A percentile compares a stretch with the other conserved stretches of the same genome.
Evolutionary conservation across 2,888 invertebrate genomes (phyloP).

Genomic region (Nomada hirtipes): DNA sequence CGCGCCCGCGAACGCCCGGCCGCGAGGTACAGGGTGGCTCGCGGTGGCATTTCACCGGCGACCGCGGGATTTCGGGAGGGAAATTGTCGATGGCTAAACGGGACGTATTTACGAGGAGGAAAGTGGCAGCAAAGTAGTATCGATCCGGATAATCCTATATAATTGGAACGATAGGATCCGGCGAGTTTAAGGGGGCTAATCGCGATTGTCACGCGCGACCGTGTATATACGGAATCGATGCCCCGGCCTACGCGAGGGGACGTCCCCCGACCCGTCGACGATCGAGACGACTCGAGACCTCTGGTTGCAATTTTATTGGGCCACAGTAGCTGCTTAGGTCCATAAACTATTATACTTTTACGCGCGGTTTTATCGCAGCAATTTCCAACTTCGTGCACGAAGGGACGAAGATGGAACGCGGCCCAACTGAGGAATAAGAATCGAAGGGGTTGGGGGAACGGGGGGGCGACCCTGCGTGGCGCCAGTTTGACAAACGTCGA

Average conservation of each 20-base stretch:
- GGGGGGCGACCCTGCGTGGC: slow-evolving; percentile 2
- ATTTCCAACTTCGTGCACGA: slow-evolving; percentile 57
- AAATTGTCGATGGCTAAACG: slow-evolving; percentile 51
- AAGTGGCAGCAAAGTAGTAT: slow-evolving; percentile 53
- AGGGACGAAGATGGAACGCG: slow-evolving; percentile 31
- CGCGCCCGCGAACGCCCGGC: not conserved
- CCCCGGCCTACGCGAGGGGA: slow-evolving; percentile 1
- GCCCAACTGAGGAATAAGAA: slow-evolving; percentile 31
- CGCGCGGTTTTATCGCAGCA: slow-evolving; percentile 69
- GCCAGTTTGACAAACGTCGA: slow-evolving; percentile 31
- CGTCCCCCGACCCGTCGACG: slow-evolving; percentile 8
- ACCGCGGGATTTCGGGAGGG: slow-evolving; percentile 4
- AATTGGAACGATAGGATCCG: slow-evolving; percentile 54
- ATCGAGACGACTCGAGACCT: slow-evolving; percentile 37
- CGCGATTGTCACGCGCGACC: slow-evolving; percentile 57
- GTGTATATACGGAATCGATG: slow-evolving; percentile 40
- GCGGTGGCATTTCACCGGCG: not conserved
- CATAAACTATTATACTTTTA: slow-evolving; percentile 74
- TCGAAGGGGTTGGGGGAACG: not conserved
- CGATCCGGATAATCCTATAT: slow-evolving; percentile 56
- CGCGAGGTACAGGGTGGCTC: not conserved
- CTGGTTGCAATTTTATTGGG: slow-evolving; percentile 65
- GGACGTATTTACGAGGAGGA: slow-evolving; percentile 54
- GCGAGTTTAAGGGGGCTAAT: slow-evolving; percentile 42
- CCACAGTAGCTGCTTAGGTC: slow-evolving; percentile 63